Conservation (phyloP, 2,888 invertebrate species). For the Acronicta alni region DNA sequence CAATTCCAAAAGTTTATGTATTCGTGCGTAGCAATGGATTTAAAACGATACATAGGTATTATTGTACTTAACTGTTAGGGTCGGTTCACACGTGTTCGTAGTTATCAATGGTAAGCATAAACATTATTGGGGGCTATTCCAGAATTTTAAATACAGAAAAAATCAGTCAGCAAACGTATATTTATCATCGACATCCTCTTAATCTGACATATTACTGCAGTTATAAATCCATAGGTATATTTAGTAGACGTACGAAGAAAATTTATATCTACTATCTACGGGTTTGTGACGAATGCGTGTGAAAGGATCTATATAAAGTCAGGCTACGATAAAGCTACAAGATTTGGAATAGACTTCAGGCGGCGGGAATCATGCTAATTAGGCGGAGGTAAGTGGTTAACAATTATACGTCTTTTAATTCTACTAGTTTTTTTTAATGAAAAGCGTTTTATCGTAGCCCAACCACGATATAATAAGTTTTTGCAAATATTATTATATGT, state of each 20-base stretch:
- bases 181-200: slow-evolving; percentile 9
- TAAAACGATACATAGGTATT: slow-evolving; percentile 43
- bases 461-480: slow-evolving; percentile 17
- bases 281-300: slow-evolving; percentile 50
- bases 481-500: slow-evolving; percentile 9
- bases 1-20: slow-evolving; percentile 51
- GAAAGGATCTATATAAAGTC: slow-evolving; percentile 15
- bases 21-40: slow-evolving; percentile 43
- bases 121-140: slow-evolving; percentile 12
- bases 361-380: slow-evolving; percentile 32
- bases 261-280: slow-evolving; percentile 33
- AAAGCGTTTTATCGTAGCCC: slow-evolving; percentile 31
- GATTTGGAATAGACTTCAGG: slow-evolving; percentile 20
- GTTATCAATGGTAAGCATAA: slow-evolving; percentile 16
- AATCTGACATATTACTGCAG: slow-evolving; percentile 12
- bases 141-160: slow-evolving; percentile 26
- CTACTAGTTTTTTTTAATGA: slow-evolving; percentile 11
- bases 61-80: slow-evolving; percentile 57
- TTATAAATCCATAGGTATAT: slow-evolving; percentile 8
- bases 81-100: slow-evolving; percentile 43
- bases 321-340: slow-evolving; percentile 24
- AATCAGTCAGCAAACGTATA: slow-evolving; percentile 36
- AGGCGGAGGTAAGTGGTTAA: slow-evolving; percentile 48
- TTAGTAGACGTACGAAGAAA: slow-evolving; percentile 33
- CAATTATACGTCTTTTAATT: slow-evolving; percentile 31